Base-by-base conservation (phyloP, 2,113 vertebrate genomes). In the Megaceryle maxima region DNA sequence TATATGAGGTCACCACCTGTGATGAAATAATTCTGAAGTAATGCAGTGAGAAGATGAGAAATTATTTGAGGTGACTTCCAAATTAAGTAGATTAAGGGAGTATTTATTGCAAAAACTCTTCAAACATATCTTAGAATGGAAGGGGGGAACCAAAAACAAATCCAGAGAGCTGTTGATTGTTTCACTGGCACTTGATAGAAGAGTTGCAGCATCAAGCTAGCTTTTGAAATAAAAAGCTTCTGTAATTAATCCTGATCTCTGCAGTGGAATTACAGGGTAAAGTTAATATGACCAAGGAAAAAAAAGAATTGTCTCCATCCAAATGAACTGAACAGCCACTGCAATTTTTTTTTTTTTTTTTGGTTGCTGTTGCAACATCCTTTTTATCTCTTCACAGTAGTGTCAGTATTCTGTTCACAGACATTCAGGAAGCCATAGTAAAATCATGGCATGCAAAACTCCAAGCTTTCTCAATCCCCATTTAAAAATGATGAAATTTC, bases 1-100 rank as follows among this genome's bases (percentile, higher is more conserved):
- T 96, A 90, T 94, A 75, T 95, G 89, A 96, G 89, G 72, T 96
- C 87, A 92, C 66, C 94, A 97, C 87, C 88, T 97, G 94, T 80
- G 50, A 97, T 97, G 95, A 97, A 97, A 97, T 97, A 83, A 97
- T 97, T 96, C 95, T 96, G 80, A 85, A 97, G 85, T 77, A 92
- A 91, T 97, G 92, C 64, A 92, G 51, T 83, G 83, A 95, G 67
- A 91, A 88, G 72, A 96, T 92, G 85, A 92, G 90, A 73, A 96
- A 89, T 55, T 2, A 92, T 94, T 91, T 89, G 92, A 73, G 43
- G 87, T 84, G 51, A 63, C 92, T 95, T 96, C 85, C 31, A 92
- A 79, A 90, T 90, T 60, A 88, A 96, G 69, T 89, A 46, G 83
- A 87, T 91, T 80, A 93, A 95, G 69, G 72, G 73, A 80, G 83